These are phyloP conservation scores for Phainopepla nitens DNA, from an alignment of 2,113 vertebrate genomes.

Conservation along the genomic window DNA sequence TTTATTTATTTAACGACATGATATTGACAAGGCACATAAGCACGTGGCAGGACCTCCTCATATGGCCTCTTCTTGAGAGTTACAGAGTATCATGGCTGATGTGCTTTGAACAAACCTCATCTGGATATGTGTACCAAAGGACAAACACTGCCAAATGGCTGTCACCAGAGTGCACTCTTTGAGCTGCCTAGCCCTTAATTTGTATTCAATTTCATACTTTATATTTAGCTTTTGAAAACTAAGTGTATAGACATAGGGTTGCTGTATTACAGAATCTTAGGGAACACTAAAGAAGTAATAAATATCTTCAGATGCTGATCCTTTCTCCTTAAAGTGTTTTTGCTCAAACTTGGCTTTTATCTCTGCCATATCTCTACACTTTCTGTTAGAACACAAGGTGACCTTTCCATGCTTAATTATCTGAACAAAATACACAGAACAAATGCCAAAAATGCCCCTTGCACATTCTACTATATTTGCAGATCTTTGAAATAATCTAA, in stretches of 20 bases:
- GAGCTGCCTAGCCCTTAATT: not conserved
- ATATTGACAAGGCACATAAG: not conserved
- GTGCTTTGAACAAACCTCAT: not conserved
- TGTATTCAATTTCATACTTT: not conserved
- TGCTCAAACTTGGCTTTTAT: not conserved
- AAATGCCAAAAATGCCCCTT: conserved; percentile 35
- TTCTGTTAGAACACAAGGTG: conserved; percentile 52
- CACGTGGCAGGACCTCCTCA: not conserved
- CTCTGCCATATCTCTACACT: not conserved
- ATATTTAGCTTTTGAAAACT: not conserved
- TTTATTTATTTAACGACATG: not conserved
- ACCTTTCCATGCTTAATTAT: conserved; percentile 71
- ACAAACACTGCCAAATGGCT: not conserved
- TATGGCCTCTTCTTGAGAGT: not conserved
- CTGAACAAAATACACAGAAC: conserved; percentile 47
- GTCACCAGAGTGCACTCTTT: not conserved
- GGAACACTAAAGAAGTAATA: conserved; percentile 1
- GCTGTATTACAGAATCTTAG: not conserved
- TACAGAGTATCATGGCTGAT: not conserved
- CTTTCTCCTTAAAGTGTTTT: conserved; percentile 49
- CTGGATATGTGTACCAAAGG: not conserved
- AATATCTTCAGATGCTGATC: not conserved
- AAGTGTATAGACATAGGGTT: not conserved
- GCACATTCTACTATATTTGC: conserved; percentile 5
- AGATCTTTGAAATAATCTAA: conserved; percentile 47